Evolutionary conservation across 2,888 invertebrate genomes (phyloP).

Genomic region (Eugnorisma glareosa): DNA sequence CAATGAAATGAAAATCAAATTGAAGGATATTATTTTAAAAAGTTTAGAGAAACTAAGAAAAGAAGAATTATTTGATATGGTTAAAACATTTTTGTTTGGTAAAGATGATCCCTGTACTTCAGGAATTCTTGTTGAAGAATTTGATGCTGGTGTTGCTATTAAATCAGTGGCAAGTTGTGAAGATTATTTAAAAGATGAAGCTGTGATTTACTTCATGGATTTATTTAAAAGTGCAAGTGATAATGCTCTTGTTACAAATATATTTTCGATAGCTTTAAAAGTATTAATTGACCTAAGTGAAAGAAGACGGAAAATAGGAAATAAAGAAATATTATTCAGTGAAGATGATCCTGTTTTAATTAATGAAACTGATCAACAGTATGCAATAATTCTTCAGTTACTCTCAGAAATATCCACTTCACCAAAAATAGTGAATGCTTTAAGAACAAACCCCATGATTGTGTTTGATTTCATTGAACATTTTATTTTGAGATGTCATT

Average conservation of each 20-base stretch:
- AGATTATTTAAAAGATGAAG: constrained; percentile 72
- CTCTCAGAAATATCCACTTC: constrained; percentile 88
- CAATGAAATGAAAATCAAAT: constrained; percentile 77
- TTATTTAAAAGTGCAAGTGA: constrained; percentile 76
- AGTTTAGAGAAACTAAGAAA: constrained; percentile 75
- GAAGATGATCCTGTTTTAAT: constrained; percentile 82
- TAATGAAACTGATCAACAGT: constrained; percentile 79
- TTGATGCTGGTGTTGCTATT: constrained; percentile 82
- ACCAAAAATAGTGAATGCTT: constrained; percentile 81
- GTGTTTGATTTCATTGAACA: constrained; percentile 88
- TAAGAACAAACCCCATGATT: constrained; percentile 84
- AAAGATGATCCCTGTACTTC: constrained; percentile 45
- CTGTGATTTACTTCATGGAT: constrained; percentile 77
- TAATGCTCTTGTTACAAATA: constrained; percentile 70
- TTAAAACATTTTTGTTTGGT: constrained; percentile 79
- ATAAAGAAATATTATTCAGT: constrained; percentile 78
- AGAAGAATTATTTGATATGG: constrained; percentile 67
- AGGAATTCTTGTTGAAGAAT: constrained; percentile 78
- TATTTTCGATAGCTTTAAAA: constrained; percentile 79
- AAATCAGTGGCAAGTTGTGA: constrained; percentile 72
- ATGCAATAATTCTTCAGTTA: constrained; percentile 86
- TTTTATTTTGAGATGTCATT: constrained; percentile 78
- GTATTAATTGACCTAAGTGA: constrained; percentile 77
- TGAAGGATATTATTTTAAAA: constrained; percentile 82
- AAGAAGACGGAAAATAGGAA: constrained; percentile 70